Evolutionary conservation across 2,797 vertebrate genomes (phyloP).

Genomic region (Echiichthys vipera): DNA sequence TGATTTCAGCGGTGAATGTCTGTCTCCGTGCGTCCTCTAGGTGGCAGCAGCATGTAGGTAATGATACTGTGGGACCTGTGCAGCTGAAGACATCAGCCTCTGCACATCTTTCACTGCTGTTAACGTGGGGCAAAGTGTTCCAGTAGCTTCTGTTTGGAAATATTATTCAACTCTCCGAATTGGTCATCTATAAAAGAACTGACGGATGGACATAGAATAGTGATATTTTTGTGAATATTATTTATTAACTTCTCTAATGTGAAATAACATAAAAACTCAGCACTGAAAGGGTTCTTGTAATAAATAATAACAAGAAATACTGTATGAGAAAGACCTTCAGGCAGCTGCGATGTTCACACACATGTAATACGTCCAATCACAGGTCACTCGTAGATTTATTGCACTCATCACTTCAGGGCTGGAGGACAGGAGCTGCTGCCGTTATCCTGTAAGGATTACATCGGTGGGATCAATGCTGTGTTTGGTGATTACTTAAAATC

Average conservation of each 20-base stretch:
- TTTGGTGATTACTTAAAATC: slow-evolving; percentile 6
- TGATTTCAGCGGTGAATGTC: neutral
- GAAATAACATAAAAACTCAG: no score
- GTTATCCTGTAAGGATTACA: slow-evolving; percentile 29
- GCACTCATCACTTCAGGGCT: slow-evolving; percentile 24
- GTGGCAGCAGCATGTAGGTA: slow-evolving; percentile 53
- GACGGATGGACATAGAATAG: neutral
- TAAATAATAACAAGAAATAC: neutral
- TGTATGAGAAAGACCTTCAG: neutral
- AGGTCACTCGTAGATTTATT: slow-evolving; percentile 38
- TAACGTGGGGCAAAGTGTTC: neutral
- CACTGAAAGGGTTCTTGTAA: neutral
- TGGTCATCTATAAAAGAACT: neutral
- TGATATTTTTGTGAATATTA: neutral
- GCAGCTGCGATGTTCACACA: slow-evolving; percentile 1
- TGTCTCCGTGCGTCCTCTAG: slow-evolving; percentile 50
- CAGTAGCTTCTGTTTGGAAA: slow-evolving; percentile 13
- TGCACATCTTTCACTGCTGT: neutral
- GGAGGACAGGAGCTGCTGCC: slow-evolving; percentile 24
- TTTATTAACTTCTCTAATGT: neutral
- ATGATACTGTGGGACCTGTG: neutral
- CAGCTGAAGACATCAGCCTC: neutral
- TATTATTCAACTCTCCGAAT: neutral
- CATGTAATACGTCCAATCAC: slow-evolving; percentile 19
- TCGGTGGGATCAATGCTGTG: slow-evolving; percentile 27